These are phyloP conservation scores for Rhea pennata DNA, from an alignment of 2,113 vertebrate genomes.

Conservation along the genomic window DNA sequence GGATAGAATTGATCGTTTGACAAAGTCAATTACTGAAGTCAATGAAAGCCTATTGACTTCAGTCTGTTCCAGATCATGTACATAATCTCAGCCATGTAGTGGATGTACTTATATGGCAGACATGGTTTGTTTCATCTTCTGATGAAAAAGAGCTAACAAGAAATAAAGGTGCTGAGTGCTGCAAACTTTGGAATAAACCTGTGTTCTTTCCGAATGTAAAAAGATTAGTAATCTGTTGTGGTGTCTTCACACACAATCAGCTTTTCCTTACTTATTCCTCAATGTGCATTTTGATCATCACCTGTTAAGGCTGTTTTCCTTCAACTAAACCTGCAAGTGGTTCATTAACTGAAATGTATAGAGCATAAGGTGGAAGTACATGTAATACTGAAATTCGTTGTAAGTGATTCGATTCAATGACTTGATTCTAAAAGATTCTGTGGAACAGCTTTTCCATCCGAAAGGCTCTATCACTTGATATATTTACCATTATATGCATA, in stretches of 20 bases:
- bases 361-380: not conserved
- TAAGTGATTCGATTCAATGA: not conserved
- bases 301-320: not conserved
- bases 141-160: not conserved
- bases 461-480: not conserved
- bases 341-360: not conserved
- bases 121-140: slow-evolving; percentile 7
- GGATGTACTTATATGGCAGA: not conserved
- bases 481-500: not conserved
- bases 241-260: not conserved
- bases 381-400: not conserved
- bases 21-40: slow-evolving; percentile 9
- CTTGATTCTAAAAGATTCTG: not conserved
- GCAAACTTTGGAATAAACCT: not conserved
- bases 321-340: not conserved
- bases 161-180: not conserved
- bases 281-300: not conserved
- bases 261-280: not conserved
- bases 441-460: not conserved
- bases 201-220: not conserved
- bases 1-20: slow-evolving; percentile 15
- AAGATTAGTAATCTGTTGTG: not conserved
- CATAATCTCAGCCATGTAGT: not conserved
- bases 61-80: not conserved
- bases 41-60: slow-evolving; percentile 1